phyloP scores from a whole-genome alignment of 2,888 invertebrate species.

The Drosophila falleni region DNA sequence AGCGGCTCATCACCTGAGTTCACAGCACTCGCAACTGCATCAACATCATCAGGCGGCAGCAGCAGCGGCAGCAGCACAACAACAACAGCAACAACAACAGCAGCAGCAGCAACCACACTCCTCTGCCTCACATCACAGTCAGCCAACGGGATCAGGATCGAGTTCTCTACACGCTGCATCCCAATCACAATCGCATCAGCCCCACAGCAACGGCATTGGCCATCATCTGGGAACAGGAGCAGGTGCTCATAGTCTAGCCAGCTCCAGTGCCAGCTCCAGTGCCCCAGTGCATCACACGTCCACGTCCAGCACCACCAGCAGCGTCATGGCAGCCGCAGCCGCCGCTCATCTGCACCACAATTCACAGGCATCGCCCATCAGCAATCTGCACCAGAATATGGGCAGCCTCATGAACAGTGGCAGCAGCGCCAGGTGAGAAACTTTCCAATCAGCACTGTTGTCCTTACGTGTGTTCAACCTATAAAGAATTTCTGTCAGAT shows the following conservation, averaged over 20 bases:
- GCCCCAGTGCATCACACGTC: constrained; percentile 69
- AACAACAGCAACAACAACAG: constrained; percentile 41
- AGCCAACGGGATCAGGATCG: constrained; percentile 50
- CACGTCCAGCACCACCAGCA: constrained; percentile 75
- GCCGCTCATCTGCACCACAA: constrained; percentile 83
- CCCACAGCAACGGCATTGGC: constrained; percentile 70
- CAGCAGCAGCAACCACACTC: constrained; percentile 58
- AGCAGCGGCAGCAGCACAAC: constrained; percentile 45
- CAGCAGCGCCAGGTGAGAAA: constrained; percentile 84
- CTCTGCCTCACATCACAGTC: constrained; percentile 58
- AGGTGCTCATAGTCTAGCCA: constrained; percentile 51
- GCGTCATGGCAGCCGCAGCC: constrained; percentile 83
- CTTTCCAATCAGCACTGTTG: background rate
- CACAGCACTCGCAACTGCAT: constrained; percentile 65
- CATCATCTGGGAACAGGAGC: constrained; percentile 50
- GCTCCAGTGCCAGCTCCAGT: constrained; percentile 46
- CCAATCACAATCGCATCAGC: constrained; percentile 62
- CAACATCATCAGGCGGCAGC: constrained; percentile 65
- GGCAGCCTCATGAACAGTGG: constrained; percentile 85
- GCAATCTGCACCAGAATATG: constrained; percentile 85
- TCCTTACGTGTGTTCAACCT: background rate
- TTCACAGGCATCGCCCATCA: constrained; percentile 84
- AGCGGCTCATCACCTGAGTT: constrained; percentile 59
- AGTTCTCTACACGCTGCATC: constrained; percentile 54
- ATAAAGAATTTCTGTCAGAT: background rate